A percentile compares a stretch with the other conserved stretches of the same genome.
Evolutionary conservation across 2,888 invertebrate genomes (phyloP).

Genomic region (Luperina testacea): DNA sequence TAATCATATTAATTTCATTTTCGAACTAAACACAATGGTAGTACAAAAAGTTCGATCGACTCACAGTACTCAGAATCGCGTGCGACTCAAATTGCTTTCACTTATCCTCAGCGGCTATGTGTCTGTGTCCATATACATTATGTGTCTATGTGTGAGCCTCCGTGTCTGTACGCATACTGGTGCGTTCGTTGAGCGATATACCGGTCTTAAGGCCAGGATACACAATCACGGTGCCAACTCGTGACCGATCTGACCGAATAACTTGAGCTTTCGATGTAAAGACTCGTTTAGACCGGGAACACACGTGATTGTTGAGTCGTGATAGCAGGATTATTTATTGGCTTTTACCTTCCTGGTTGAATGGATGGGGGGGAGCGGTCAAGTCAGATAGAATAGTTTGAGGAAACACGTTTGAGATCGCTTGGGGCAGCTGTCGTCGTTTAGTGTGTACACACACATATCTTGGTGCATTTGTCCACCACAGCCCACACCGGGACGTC

Average conservation of each 20-base stretch:
- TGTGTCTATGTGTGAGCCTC: slow-evolving; percentile 4
- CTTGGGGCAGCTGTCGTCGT: not conserved
- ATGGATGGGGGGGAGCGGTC: not conserved
- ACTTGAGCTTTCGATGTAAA: slow-evolving; percentile 56
- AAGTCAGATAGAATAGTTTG: not conserved
- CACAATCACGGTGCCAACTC: slow-evolving; percentile 52
- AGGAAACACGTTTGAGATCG: not conserved
- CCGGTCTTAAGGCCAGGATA: slow-evolving; percentile 63
- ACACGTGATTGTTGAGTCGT: slow-evolving; percentile 44
- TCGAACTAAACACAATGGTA: slow-evolving; percentile 61
- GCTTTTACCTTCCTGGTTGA: slow-evolving; percentile 47
- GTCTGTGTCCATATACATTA: slow-evolving; percentile 40
- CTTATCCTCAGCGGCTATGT: slow-evolving; percentile 62
- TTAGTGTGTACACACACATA: too few relatives aligned
- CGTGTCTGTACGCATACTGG: slow-evolving; percentile 27
- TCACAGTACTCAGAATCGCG: slow-evolving; percentile 52
- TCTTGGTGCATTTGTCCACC: too few relatives aligned
- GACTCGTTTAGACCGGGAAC: slow-evolving; percentile 35
- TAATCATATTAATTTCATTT: slow-evolving; percentile 60
- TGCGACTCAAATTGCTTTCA: slow-evolving; percentile 67
- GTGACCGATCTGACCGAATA: slow-evolving; percentile 64
- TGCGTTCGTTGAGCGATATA: slow-evolving; percentile 74
- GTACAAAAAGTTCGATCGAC: slow-evolving; percentile 61
- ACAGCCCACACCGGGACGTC: too few relatives aligned
- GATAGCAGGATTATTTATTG: slow-evolving; percentile 43